Evolutionary conservation across 2,888 invertebrate genomes (phyloP).

Genomic region (Heliconius ismenius): DNA sequence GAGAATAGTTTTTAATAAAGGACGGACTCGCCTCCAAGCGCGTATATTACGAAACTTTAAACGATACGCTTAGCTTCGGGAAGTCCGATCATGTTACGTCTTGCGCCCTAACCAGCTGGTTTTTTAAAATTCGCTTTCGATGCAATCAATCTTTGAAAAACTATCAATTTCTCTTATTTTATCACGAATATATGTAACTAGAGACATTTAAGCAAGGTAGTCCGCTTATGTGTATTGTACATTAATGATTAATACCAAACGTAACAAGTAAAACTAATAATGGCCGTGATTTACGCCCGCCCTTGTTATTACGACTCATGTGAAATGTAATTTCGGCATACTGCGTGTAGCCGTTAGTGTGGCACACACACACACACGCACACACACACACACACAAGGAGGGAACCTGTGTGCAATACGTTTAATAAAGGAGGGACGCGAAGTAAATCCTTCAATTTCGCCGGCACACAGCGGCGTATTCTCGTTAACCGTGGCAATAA

Average conservation of each 20-base stretch:
- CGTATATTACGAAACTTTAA: conserved; percentile 82
- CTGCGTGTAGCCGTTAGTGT: conserved; percentile 60
- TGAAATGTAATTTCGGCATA: conserved; percentile 81
- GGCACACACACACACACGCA: conserved; percentile 72
- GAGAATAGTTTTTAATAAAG: conserved; percentile 83
- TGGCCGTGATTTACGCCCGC: conserved; percentile 80
- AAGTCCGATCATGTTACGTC: conserved; percentile 72
- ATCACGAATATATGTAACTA: not conserved
- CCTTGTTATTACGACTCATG: conserved; percentile 82
- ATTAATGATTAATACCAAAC: conserved; percentile 74
- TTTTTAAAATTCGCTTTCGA: conserved; percentile 34
- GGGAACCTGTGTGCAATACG: conserved; percentile 74
- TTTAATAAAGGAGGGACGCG: conserved; percentile 82
- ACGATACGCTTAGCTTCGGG: conserved; percentile 78
- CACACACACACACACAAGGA: conserved; percentile 69
- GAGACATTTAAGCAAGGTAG: not conserved
- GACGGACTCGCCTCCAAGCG: conserved; percentile 69
- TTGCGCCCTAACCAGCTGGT: conserved; percentile 49
- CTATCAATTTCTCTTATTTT: not conserved
- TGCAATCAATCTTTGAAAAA: not conserved
- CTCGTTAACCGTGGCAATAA: conserved; percentile 82
- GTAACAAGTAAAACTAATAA: conserved; percentile 80
- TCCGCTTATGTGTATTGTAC: conserved; percentile 55
- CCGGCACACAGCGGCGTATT: conserved; percentile 81
- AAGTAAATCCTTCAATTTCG: conserved; percentile 82